phyloP scores from a whole-genome alignment of 2,888 invertebrate species.

The Sesamia inferens region DNA sequence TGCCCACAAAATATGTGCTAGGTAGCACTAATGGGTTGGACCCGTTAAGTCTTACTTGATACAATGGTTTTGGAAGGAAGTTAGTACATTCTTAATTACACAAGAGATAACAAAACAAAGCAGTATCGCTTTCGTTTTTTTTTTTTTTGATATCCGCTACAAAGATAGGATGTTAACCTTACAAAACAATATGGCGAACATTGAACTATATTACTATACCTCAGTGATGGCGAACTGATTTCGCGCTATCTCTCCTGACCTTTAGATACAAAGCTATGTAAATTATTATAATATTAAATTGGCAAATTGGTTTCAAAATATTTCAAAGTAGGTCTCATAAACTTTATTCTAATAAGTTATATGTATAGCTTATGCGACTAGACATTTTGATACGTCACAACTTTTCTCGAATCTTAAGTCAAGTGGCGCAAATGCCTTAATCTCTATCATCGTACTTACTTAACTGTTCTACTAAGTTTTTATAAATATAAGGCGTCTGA shows the following conservation, averaged over 20 bases:
- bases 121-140: conserved; percentile 1
- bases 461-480: too few species aligned
- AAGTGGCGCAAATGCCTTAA: neutral
- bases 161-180: conserved; percentile 35
- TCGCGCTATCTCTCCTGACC: conserved; percentile 50
- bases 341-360: conserved; percentile 2
- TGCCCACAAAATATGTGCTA: too few species aligned
- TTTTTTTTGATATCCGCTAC: conserved; percentile 10
- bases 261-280: conserved; percentile 33
- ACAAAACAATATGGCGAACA: conserved; percentile 44
- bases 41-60: neutral
- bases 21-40: neutral
- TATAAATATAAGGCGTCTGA: neutral
- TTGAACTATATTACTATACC: too few species aligned
- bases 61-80: neutral
- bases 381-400: conserved; percentile 19
- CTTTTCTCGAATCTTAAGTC: conserved; percentile 7
- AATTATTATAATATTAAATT: conserved; percentile 25
- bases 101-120: conserved; percentile 20
- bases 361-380: conserved; percentile 1
- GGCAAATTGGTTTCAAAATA: conserved; percentile 33
- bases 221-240: conserved; percentile 51
- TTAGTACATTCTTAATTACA: neutral
- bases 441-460: neutral
- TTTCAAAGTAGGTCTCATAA: neutral